Percentiles rank a stretch among this genome's conserved stretches.
phyloP scores from a whole-genome alignment of 2,113 vertebrate genomes.

The Zosterops hypoxanthus region DNA sequence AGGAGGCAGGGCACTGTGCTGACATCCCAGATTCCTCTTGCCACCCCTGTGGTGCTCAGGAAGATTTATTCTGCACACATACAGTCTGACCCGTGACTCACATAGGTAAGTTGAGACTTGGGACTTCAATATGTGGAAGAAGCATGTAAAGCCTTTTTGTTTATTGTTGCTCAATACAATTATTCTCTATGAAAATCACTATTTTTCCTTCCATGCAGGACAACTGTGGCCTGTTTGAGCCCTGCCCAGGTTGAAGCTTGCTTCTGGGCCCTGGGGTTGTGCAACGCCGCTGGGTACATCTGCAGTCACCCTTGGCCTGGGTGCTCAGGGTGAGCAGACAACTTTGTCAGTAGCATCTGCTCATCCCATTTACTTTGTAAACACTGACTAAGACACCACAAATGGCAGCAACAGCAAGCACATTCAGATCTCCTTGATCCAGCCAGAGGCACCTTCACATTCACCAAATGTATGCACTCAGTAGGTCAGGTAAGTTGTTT shows the following conservation, averaged over 20 bases:
- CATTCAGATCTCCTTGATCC: background rate
- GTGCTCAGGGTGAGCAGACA: background rate
- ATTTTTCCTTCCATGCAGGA: background rate
- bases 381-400: background rate
- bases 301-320: background rate
- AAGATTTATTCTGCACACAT: background rate
- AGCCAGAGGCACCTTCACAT: background rate
- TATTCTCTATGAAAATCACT: background rate
- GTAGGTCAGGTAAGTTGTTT: background rate
- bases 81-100: conserved; percentile 16
- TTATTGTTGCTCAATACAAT: background rate
- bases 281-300: fast-evolving
- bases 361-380: background rate
- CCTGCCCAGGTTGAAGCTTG: background rate
- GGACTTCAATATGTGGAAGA: background rate
- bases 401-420: background rate
- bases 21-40: background rate
- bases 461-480: fast-evolving
- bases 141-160: background rate
- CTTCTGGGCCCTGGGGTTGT: background rate
- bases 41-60: background rate
- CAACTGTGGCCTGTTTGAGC: background rate
- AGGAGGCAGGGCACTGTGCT: background rate
- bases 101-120: background rate
- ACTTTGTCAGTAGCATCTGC: background rate